phyloP scores from a whole-genome alignment of 2,113 vertebrate genomes.

The Delphinapterus leucas region DNA sequence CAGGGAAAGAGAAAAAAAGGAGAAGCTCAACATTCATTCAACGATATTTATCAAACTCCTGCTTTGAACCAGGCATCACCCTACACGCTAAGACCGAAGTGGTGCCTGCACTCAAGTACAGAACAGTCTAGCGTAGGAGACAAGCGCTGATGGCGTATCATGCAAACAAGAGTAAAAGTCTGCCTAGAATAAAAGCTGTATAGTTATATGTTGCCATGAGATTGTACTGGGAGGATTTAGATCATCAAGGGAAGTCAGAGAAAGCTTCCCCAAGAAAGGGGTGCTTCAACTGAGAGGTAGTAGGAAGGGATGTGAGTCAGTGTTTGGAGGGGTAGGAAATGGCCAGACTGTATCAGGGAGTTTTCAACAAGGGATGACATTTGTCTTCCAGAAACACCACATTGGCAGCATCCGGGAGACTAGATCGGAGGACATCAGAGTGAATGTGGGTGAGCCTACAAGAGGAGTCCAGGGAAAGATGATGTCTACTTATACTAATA shows the following conservation, averaged over 20 bases:
- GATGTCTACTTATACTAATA: not conserved
- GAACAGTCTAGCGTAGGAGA: not conserved
- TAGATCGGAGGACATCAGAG: not conserved
- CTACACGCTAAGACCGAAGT: not conserved
- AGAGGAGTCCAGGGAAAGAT: not conserved
- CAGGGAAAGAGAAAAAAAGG: not conserved
- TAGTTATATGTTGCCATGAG: not conserved
- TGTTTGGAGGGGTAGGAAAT: not conserved
- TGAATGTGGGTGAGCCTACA: not conserved
- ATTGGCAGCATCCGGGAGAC: not conserved
- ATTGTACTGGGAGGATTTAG: not conserved
- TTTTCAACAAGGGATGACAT: not conserved
- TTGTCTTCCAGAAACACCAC: not conserved
- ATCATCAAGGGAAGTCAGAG: not conserved
- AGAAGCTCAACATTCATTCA: not conserved
- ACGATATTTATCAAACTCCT: not conserved
- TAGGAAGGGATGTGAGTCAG: not conserved
- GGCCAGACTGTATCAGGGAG: not conserved
- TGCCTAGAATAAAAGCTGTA: not conserved
- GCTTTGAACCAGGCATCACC: not conserved
- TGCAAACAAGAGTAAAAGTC: not conserved
- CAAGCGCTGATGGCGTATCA: not conserved
- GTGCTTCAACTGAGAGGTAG: not conserved
- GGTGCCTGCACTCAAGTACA: not conserved
- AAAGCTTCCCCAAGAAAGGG: not conserved